A percentile compares a stretch with the other conserved stretches of the same genome.
These are phyloP conservation scores for Pogonophryne albipinna DNA, from an alignment of 2,797 vertebrate species.

Conservation along the genomic window DNA sequence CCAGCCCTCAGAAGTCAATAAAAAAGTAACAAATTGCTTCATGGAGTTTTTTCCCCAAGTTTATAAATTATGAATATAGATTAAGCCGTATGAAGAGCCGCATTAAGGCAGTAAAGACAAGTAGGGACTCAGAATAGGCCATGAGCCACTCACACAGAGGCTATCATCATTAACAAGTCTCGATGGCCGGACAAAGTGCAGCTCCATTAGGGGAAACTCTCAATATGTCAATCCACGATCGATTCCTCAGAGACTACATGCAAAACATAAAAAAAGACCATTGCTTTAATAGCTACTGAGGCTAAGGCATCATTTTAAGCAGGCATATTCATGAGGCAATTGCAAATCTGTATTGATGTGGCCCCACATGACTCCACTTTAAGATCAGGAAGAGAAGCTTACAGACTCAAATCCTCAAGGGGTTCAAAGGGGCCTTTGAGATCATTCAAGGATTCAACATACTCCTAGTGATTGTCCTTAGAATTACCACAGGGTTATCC, in stretches of 20 bases:
- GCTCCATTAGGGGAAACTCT: conserved; percentile 54
- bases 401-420: conserved; percentile 25
- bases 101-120: conserved; percentile 43
- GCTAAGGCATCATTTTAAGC: conserved; percentile 19
- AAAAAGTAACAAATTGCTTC: conserved; percentile 48
- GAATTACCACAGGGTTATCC: conserved; percentile 18
- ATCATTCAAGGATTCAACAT: conserved; percentile 25
- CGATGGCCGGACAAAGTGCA: conserved; percentile 21
- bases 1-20: conserved; percentile 44
- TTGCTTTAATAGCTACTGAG: conserved; percentile 17
- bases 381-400: conserved; percentile 47
- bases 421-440: too few species aligned
- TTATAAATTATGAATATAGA: conserved; percentile 57
- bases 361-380: conserved; percentile 34
- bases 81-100: conserved; percentile 42
- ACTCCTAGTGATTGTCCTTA: conserved; percentile 18
- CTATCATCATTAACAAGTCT: conserved; percentile 60
- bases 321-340: conserved; percentile 63
- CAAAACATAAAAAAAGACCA: conserved; percentile 37
- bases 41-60: conserved; percentile 22
- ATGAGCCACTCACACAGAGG: conserved; percentile 27
- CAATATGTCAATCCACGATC: conserved; percentile 59
- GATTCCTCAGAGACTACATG: conserved; percentile 51
- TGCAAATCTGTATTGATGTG: conserved; percentile 68
- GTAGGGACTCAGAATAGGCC: conserved; percentile 15